These are phyloP conservation scores for Kryphioiulus occultus DNA, from an alignment of 2,888 invertebrate genomes.

Conservation along the genomic window DNA sequence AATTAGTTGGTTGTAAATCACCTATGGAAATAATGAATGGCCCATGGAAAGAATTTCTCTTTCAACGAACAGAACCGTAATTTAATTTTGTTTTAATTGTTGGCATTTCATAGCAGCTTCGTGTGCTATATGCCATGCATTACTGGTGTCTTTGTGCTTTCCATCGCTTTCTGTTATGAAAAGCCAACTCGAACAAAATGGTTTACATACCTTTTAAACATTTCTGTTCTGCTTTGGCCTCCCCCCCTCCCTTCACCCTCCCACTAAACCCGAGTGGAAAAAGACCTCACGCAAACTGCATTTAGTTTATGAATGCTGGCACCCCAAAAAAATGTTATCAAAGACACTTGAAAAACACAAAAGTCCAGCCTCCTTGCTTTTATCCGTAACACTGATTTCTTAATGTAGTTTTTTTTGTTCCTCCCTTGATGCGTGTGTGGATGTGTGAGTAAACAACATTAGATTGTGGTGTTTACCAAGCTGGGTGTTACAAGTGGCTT, in stretches of 20 bases:
- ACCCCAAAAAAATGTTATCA: slow-evolving; percentile 24
- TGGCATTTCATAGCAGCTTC: slow-evolving; percentile 16
- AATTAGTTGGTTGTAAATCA: slow-evolving; percentile 19
- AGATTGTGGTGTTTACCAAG: not conserved
- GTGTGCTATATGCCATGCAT: slow-evolving; percentile 3
- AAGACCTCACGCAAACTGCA: slow-evolving; percentile 30
- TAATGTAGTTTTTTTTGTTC: not conserved
- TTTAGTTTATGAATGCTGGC: not conserved
- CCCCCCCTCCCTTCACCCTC: not conserved
- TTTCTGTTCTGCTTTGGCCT: slow-evolving; percentile 31
- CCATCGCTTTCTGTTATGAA: slow-evolving; percentile 26
- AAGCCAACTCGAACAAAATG: slow-evolving; percentile 33
- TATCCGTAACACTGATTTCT: slow-evolving; percentile 25
- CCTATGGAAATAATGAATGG: slow-evolving; percentile 9
- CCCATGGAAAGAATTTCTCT: slow-evolving; percentile 12
- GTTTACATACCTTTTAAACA: slow-evolving; percentile 11
- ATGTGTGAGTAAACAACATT: slow-evolving; percentile 35
- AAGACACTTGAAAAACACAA: slow-evolving; percentile 31
- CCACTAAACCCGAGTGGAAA: not conserved
- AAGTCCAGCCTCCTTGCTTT: slow-evolving; percentile 30
- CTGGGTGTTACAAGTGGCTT: not conserved
- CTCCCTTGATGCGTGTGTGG: slow-evolving; percentile 24
- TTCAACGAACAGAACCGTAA: not conserved
- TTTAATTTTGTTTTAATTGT: slow-evolving; percentile 35
- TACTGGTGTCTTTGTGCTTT: not conserved